Evolutionary conservation across 92 coral and sea anemone genomes (phyloP), one percentile per base, ranked within the genome.

Genomic region (Scolanthus callimorphus): DNA sequence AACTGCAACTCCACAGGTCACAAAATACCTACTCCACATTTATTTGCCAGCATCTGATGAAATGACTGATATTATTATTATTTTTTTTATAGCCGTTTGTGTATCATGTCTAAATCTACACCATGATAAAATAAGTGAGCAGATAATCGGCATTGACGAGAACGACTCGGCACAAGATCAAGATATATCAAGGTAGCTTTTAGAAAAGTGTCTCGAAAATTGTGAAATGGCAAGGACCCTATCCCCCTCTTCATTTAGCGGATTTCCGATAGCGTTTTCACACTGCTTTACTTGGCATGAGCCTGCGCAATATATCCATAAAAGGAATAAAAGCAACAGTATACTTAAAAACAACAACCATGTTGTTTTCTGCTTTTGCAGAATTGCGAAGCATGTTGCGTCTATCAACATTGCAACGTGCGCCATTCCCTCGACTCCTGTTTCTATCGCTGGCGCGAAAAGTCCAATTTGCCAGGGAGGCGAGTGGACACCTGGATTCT

Each of bases 361-460:
- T n/a, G n/a, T 37, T 17, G 34, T 62, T 71, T 45, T 11, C 51
- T 46, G 38, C 54, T 69, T 67, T 50, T 13, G 45, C 62, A 82
- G 89, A 63, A 77, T 83, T 24, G 84, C 84, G 62, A 83, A 77
- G 62, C 60, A 69, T 38, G 71, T 83, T 64, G 90, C 72, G 60
- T 39, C 73, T 52, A 70, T 77, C 63, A 83, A 70, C 17, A 63
- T 77, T 38, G 45, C 79, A 27, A 67, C 58, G 52, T n/a, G n/a
- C n/a, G 77, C 49, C 51, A n/a, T 58, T 9, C 10, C 31, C 30
- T 54, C 83, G 43, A 83, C 90, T 55, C 84, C 81, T 65, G 25
- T 15, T 31, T 52, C 47, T 48, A 77, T 85, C 54, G 68, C 77
- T 23, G 80, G 3, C 31, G n/a, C n/a, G n/a, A 43, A 60, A 53